Percentiles rank a stretch among this genome's conserved stretches.
Evolutionary conservation across 2,113 vertebrate genomes (phyloP).

Genomic region (Plecturocebus donacophilus): DNA sequence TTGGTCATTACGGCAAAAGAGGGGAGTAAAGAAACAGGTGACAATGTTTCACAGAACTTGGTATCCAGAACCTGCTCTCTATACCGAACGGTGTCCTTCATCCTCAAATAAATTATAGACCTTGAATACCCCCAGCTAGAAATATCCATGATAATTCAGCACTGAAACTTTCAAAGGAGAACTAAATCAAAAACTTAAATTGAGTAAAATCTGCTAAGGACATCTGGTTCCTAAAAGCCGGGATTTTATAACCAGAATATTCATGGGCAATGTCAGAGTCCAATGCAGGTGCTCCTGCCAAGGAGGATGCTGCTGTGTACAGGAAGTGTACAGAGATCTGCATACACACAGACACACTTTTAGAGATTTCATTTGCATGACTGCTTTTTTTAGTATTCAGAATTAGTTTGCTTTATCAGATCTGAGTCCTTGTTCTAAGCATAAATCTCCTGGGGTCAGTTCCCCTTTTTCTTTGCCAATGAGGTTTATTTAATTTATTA

Average conservation of each 20-base stretch:
- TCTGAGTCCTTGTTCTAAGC: background rate
- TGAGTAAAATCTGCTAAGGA: constrained; percentile 72
- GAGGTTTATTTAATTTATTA: background rate
- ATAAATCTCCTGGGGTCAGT: background rate
- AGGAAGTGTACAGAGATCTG: constrained; percentile 51
- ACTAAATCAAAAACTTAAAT: constrained; percentile 67
- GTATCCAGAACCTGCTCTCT: background rate
- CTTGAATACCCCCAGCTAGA: constrained; percentile 46
- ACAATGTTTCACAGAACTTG: background rate
- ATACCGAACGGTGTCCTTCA: constrained; percentile 26
- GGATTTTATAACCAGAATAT: constrained; percentile 75
- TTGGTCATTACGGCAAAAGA: background rate
- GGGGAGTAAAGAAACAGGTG: background rate
- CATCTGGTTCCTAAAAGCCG: constrained; percentile 74
- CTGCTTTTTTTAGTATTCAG: constrained; percentile 35
- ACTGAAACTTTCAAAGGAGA: constrained; percentile 62
- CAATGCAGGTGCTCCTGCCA: constrained; percentile 64
- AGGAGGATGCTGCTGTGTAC: constrained; percentile 45
- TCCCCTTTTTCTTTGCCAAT: background rate
- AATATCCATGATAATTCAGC: constrained; percentile 63
- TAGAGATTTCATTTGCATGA: constrained; percentile 62
- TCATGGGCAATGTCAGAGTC: constrained; percentile 75
- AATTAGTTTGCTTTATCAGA: constrained; percentile 26
- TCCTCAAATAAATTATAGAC: constrained; percentile 46
- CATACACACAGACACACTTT: constrained; percentile 41